Evolutionary conservation across 2,797 vertebrate genomes (phyloP), one percentile per base, ranked within the genome.

Genomic region (Danio aesculapii): DNA sequence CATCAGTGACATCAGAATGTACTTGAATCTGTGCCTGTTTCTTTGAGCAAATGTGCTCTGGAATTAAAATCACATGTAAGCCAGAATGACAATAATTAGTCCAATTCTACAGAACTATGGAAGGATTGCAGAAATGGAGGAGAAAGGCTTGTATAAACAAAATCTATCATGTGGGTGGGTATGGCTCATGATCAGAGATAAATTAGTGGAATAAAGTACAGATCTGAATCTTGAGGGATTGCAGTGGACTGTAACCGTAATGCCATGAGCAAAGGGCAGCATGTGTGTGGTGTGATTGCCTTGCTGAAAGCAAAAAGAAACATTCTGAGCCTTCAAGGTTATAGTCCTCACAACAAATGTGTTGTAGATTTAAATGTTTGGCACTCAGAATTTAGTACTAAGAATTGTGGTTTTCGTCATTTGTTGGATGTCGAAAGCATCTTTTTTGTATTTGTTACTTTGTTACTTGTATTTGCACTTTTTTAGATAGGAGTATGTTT

Each of bases 111-210:
- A 81, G 52, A 8, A 21, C 19, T 49, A 59, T 58, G 46, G 70
- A 43, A 67, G 57, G n/a, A 69, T 71, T 53, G 41, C 3, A 39
- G 69, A 63, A 63, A 75, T 63, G 3, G 57, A 64, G 17, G 83
- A 47, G 8, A 84, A 77, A 88, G 75, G 75, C 75, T 91, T 92
- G 92, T 50, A 70, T 91, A 94, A 94, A 93, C 89, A 91, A 84
- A 83, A 91, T 92, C 92, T 92, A 83, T 92, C 91, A 94, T 91
- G 90, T 82, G 89, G 81, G 89, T 86, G 85, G 79, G 80, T 85
- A 91, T 90, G 91, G 88, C 85, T 89, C 84, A 19, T 19, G 46
- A 66, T 66, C 77, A 68, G 41, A 68, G 67, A 71, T 64, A 68
- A 83, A 84, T 74, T 50, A 80, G 61, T 58, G 70, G 43, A 62